phyloP scores from a whole-genome alignment of 1,140 invertebrate genomes.

The Ruditapes philippinarum region DNA sequence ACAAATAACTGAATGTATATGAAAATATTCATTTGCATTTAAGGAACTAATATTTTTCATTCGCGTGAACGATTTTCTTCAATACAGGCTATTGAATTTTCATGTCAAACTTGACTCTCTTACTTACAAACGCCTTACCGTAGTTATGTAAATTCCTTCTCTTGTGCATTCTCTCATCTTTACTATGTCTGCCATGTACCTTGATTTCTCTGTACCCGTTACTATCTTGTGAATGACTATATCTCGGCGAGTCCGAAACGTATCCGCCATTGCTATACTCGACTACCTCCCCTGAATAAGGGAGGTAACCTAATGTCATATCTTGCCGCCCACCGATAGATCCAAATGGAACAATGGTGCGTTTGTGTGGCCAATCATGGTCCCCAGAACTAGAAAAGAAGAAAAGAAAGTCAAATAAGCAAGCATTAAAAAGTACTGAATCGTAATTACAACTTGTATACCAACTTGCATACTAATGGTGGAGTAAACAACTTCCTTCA shows the following conservation, averaged over 20 bases:
- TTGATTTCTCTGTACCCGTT: neutral
- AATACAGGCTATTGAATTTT: no score
- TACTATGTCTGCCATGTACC: neutral
- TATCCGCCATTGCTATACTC: neutral
- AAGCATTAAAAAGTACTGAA: no score
- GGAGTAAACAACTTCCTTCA: no score
- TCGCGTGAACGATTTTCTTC: no score
- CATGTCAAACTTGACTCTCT: no score
- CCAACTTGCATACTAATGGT: no score
- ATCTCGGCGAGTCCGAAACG: neutral
- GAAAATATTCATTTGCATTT: neutral
- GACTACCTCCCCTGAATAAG: constrained; percentile 9
- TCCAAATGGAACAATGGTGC: neutral
- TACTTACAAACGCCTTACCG: no score
- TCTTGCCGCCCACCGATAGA: neutral
- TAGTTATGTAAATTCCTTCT: neutral
- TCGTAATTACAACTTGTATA: no score
- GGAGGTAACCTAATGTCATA: neutral
- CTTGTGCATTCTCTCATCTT: neutral
- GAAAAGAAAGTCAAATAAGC: no score
- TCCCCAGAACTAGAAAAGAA: neutral
- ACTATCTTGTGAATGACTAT: neutral
- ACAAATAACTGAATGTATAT: neutral
- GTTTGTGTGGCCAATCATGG: constrained; percentile 1
- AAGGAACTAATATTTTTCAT: neutral